A percentile compares a stretch with the other conserved stretches of the same genome.
phyloP scores from a whole-genome alignment of 1,140 invertebrate species.

The Dolichoris vasculosae region DNA sequence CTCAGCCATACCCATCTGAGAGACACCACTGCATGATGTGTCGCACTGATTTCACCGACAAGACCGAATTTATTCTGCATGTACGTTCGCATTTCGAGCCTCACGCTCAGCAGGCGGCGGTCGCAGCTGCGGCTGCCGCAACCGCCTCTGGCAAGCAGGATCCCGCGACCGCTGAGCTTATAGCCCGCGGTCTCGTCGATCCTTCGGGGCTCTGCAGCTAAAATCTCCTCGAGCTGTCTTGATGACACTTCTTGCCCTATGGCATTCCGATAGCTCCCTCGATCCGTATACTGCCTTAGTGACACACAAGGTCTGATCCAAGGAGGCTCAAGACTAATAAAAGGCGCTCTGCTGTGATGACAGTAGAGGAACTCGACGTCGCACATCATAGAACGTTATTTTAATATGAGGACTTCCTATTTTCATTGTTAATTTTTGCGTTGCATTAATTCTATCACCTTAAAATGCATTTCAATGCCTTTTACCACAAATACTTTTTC shows the following conservation, averaged over 20 bases:
- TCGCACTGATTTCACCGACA: constrained; percentile 79
- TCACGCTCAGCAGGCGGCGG: constrained; percentile 68
- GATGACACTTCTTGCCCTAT: constrained; percentile 39
- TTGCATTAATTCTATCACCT: not conserved
- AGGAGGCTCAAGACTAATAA: not conserved
- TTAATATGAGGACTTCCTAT: not conserved
- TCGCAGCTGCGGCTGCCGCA: not conserved
- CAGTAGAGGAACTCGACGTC: not conserved
- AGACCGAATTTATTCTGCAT: constrained; percentile 82
- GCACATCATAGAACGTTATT: not conserved
- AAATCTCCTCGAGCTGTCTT: constrained; percentile 54
- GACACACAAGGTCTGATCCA: too few species aligned
- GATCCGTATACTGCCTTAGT: constrained; percentile 70
- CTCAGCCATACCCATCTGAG: constrained; percentile 73
- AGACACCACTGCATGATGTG: constrained; percentile 81
- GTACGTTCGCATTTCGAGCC: constrained; percentile 80
- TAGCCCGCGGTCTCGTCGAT: constrained; percentile 79
- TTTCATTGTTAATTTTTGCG: not conserved
- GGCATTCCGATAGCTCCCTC: constrained; percentile 57
- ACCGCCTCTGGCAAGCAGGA: constrained; percentile 67
- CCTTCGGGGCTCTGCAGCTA: constrained; percentile 79
- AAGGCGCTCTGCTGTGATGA: not conserved
- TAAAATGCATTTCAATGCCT: not conserved
- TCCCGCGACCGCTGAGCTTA: constrained; percentile 77
- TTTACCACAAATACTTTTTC: not conserved